Conservation (phyloP, 1,140 invertebrate genomes). For the Drosophila nasuta region DNA sequence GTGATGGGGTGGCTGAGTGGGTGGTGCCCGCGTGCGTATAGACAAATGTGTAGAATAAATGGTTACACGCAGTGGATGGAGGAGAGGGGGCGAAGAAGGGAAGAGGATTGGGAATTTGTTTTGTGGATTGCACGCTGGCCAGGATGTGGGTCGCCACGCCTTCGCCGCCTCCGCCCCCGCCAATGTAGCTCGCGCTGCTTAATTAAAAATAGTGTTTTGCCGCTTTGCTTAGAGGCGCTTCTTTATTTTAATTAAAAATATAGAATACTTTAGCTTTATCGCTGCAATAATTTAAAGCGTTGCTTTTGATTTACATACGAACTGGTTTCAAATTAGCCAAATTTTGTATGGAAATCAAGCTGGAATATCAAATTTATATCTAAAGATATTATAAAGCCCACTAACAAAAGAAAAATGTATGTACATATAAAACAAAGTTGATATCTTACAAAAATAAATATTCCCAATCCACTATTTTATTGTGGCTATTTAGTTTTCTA, state of each 20-base stretch:
- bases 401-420: no score
- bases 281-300: not conserved
- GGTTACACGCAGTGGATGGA: not conserved
- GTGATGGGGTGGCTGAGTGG: constrained; percentile 2
- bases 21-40: constrained; percentile 9
- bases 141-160: constrained; percentile 58
- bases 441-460: not conserved
- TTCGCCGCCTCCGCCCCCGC: not conserved
- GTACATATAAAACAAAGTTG: not conserved
- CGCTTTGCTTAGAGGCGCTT: constrained; percentile 4
- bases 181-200: constrained; percentile 13
- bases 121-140: constrained; percentile 31
- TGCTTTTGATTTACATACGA: not conserved
- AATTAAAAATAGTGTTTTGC: constrained; percentile 45
- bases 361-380: no score
- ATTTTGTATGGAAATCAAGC: no score
- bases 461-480: no score
- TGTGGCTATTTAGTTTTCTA: no score
- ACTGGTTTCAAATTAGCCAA: no score
- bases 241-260: constrained; percentile 33
- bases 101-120: constrained; percentile 37
- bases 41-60: constrained; percentile 37
- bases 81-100: no score
- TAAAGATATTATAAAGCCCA: no score
- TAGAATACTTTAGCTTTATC: not conserved